phyloP scores from a whole-genome alignment of 2,888 invertebrate species.

The Lordiphosa fenestrarum region DNA sequence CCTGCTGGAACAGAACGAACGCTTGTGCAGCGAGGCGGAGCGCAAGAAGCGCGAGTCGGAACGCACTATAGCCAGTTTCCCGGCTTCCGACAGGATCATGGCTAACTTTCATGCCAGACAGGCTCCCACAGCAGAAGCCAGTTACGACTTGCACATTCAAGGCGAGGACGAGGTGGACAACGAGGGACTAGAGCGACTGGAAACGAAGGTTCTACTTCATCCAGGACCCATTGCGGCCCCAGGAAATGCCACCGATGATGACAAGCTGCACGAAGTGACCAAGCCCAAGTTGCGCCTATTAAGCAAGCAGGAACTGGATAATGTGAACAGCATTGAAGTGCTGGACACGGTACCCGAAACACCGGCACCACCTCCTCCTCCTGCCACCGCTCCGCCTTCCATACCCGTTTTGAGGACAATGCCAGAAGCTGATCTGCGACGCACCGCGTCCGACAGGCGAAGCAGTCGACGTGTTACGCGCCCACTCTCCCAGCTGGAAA shows the following conservation, averaged over 20 bases:
- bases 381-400: slow-evolving; percentile 51
- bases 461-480: slow-evolving; percentile 49
- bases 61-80: slow-evolving; percentile 70
- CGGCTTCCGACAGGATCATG: slow-evolving; percentile 78
- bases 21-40: slow-evolving; percentile 58
- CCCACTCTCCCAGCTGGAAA: slow-evolving; percentile 74
- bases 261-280: slow-evolving; percentile 61
- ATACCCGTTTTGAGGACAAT: slow-evolving; percentile 27
- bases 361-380: slow-evolving; percentile 81
- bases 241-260: slow-evolving; percentile 74
- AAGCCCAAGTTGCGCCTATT: slow-evolving; percentile 37
- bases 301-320: slow-evolving; percentile 29
- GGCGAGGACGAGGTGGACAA: slow-evolving; percentile 71
- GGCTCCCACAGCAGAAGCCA: slow-evolving; percentile 10
- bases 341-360: slow-evolving; percentile 80
- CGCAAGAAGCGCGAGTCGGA: slow-evolving; percentile 65
- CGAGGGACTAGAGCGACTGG: slow-evolving; percentile 45
- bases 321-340: slow-evolving; percentile 60
- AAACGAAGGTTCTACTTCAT: slow-evolving; percentile 60
- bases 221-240: background rate
- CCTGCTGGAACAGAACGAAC: slow-evolving; percentile 60
- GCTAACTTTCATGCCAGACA: slow-evolving; percentile 62
- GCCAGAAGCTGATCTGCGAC: slow-evolving; percentile 46
- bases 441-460: slow-evolving; percentile 49
- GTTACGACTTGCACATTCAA: slow-evolving; percentile 49